Conservation (phyloP, 2,888 invertebrate species). For the Harpalus rufipes region DNA sequence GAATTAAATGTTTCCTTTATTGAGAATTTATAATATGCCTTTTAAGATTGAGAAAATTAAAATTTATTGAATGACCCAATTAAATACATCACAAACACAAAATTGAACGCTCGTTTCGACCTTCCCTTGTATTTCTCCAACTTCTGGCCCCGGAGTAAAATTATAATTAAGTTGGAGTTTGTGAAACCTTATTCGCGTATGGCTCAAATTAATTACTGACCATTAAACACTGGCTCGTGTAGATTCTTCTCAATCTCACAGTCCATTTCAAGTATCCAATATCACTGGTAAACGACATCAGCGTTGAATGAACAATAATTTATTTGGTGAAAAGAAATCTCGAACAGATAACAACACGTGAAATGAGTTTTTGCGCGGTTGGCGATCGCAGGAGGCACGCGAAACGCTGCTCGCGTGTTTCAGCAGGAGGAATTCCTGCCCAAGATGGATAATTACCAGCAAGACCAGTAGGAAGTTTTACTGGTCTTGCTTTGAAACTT, state of each 20-base stretch:
- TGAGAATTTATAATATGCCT: too few species aligned
- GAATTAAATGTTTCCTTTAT: too few species aligned
- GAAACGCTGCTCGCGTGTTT: not conserved
- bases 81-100: too few species aligned
- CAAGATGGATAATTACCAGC: not conserved
- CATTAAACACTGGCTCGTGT: not conserved
- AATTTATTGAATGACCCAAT: too few species aligned
- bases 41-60: too few species aligned
- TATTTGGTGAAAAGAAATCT: constrained; percentile 10
- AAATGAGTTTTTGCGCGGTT: not conserved
- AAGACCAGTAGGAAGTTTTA: not conserved
- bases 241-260: constrained; percentile 9
- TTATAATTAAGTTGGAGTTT: not conserved
- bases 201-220: not conserved
- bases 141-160: not conserved
- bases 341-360: constrained; percentile 7
- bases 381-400: constrained; percentile 3
- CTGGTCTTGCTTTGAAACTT: not conserved
- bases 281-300: not conserved
- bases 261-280: constrained; percentile 5
- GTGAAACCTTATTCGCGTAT: not conserved
- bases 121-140: not conserved
- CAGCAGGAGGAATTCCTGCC: not conserved
- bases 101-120: too few species aligned
- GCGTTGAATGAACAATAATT: constrained; percentile 18